Conservation (phyloP, 2,113 vertebrate genomes). For the Hyla sarda region DNA sequence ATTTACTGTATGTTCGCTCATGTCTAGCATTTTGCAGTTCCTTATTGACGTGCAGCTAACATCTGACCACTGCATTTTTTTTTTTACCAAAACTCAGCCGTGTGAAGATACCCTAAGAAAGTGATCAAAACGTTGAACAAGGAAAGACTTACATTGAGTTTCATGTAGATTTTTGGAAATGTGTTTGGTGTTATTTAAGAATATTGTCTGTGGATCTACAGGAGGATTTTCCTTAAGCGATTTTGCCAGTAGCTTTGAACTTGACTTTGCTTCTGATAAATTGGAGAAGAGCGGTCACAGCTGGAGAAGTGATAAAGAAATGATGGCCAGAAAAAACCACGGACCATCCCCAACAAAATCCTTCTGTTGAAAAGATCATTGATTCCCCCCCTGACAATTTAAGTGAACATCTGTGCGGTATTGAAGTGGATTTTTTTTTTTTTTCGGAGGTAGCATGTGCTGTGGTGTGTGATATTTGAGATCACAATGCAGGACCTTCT, state of each 20-base stretch:
- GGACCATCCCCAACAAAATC: conserved; percentile 53
- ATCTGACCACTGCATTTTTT: too few relatives aligned
- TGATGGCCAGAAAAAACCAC: conserved; percentile 64
- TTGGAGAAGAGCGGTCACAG: conserved; percentile 72
- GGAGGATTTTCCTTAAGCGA: conserved; percentile 22
- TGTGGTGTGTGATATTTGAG: conserved; percentile 41
- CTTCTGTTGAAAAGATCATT: conserved; percentile 61
- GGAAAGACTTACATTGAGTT: neutral
- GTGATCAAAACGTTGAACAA: neutral
- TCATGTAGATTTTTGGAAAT: neutral
- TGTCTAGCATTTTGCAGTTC: too few relatives aligned
- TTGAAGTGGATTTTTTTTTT: conserved; percentile 54
- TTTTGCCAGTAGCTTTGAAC: conserved; percentile 76
- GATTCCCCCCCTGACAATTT: conserved; percentile 41
- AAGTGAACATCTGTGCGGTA: conserved; percentile 29
- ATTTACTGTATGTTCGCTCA: too few relatives aligned
- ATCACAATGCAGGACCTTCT: conserved; percentile 49
- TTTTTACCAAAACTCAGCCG: too few relatives aligned
- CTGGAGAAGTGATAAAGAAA: conserved; percentile 68
- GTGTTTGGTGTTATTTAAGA: neutral
- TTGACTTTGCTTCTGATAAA: conserved; percentile 68
- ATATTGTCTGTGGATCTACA: neutral
- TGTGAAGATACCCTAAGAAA: too few relatives aligned
- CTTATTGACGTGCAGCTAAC: too few relatives aligned
- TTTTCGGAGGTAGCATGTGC: conserved; percentile 51